Evolutionary conservation across 2,113 vertebrate genomes (phyloP).

Genomic region (Poicephalus gulielmi): DNA sequence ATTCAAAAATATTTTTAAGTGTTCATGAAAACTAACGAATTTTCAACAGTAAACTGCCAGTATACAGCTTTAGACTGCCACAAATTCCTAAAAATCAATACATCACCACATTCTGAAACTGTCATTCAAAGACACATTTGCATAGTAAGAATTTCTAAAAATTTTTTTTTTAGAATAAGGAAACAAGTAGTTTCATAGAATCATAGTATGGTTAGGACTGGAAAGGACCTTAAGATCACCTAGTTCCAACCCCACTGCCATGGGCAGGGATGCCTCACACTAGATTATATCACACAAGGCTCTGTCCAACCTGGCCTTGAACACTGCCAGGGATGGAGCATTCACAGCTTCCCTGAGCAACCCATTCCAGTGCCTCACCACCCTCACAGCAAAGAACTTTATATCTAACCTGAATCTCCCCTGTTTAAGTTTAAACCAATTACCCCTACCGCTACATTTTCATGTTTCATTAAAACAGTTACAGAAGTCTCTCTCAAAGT

Average conservation of each 20-base stretch:
- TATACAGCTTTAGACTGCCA: background rate
- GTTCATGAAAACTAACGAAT: background rate
- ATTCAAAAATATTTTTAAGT: background rate
- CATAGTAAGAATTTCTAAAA: background rate
- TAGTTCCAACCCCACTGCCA: background rate
- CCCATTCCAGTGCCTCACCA: background rate
- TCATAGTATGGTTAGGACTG: background rate
- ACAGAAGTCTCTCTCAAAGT: background rate
- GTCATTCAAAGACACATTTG: background rate
- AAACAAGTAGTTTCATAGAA: background rate
- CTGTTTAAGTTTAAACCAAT: background rate
- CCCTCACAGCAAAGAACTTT: background rate
- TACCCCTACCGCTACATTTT: background rate
- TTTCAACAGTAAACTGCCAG: background rate
- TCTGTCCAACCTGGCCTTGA: background rate
- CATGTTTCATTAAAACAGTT: background rate
- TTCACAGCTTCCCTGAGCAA: background rate
- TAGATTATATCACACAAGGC: background rate
- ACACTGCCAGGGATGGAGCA: background rate
- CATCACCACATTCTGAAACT: background rate
- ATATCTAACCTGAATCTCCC: background rate
- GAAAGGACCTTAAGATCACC: background rate
- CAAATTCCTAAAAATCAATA: constrained; percentile 10
- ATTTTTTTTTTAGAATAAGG: background rate
- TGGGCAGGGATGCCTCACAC: background rate